These are phyloP conservation scores for Sebastes glaucus DNA, from an alignment of 2,797 vertebrate genomes.

Conservation along the genomic window DNA sequence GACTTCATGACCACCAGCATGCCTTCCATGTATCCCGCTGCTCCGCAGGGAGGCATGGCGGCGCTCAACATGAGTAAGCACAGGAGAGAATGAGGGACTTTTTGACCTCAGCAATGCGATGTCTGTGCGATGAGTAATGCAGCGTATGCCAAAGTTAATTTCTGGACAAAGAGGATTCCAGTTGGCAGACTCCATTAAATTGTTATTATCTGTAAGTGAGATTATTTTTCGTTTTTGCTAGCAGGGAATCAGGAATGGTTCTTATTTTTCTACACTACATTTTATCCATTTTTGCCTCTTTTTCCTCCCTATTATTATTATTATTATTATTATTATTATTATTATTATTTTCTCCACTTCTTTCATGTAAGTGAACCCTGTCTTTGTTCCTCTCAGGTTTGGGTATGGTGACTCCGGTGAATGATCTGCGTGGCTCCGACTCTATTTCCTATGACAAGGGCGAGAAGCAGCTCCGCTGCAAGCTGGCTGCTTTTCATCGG, in stretches of 20 bases:
- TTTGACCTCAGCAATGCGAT: conserved; percentile 27
- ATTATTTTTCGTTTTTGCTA: neutral
- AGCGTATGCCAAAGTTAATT: conserved; percentile 4
- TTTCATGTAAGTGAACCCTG: neutral
- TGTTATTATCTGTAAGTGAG: neutral
- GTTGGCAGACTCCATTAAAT: neutral
- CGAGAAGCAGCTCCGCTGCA: conserved; percentile 95
- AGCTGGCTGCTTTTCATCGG: conserved; percentile 94
- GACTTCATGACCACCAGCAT: conserved; percentile 97
- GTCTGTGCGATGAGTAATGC: conserved; percentile 34
- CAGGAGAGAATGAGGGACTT: conserved; percentile 1
- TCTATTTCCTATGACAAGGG: conserved; percentile 98
- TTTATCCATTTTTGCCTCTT: neutral
- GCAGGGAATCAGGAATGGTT: neutral
- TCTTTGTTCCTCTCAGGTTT: conserved; percentile 84
- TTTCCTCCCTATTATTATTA: neutral
- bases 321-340: too few species aligned
- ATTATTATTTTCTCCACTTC: neutral
- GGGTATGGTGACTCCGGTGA: conserved; percentile 98
- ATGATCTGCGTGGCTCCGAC: conserved; percentile 96
- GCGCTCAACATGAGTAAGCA: conserved; percentile 98
- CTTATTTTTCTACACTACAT: neutral
- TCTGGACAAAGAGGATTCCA: conserved; percentile 29
- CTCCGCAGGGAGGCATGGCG: conserved; percentile 97
- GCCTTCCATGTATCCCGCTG: conserved; percentile 94